A percentile compares a stretch with the other conserved stretches of the same genome.
Conservation (phyloP, 2,797 vertebrate genomes). For the Crax fasciolata region DNA sequence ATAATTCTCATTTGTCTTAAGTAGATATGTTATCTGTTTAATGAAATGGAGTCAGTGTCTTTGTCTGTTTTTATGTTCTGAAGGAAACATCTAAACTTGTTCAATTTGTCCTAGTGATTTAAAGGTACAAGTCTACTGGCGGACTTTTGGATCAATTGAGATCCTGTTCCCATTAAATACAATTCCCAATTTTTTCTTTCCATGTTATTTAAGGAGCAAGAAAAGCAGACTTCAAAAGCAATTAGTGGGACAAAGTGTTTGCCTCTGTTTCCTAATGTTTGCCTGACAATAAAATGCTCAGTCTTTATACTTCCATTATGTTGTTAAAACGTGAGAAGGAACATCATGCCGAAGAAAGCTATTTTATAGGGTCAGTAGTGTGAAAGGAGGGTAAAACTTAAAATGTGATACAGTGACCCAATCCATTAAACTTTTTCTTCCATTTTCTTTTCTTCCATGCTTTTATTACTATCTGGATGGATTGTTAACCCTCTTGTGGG, state of each 20-base stretch:
- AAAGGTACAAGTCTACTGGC: background rate
- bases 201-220: background rate
- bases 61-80: background rate
- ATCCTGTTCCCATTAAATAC: background rate
- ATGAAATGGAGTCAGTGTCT: background rate
- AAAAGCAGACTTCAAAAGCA: constrained; percentile 26
- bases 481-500: background rate
- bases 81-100: background rate
- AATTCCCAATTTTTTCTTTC: background rate
- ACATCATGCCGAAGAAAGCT: background rate
- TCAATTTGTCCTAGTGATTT: background rate
- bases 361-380: background rate
- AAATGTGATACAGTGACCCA: background rate
- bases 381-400: background rate
- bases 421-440: background rate
- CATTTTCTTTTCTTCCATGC: background rate
- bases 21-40: background rate
- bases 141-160: background rate
- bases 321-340: constrained; percentile 8
- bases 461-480: background rate
- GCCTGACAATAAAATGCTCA: background rate
- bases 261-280: background rate
- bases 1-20: background rate
- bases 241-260: background rate
- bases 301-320: background rate